Conservation (phyloP, 2,797 vertebrate genomes). For the Bovichtus diacanthus region DNA sequence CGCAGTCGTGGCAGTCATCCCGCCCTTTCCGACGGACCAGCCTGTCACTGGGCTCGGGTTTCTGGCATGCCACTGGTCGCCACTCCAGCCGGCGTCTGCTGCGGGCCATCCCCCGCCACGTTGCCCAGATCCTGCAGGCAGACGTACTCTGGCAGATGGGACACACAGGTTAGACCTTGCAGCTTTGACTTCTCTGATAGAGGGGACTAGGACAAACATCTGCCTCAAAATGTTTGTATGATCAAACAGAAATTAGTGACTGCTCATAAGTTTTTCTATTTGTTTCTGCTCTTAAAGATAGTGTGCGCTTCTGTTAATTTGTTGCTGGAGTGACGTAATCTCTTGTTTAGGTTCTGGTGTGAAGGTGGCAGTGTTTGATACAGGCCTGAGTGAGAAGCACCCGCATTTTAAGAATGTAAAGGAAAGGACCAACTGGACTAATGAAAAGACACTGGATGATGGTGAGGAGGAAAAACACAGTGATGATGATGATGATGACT, state of each 20-base stretch:
- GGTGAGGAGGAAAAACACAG: conserved; percentile 83
- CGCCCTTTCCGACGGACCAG: conserved; percentile 93
- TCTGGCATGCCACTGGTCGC: conserved; percentile 98
- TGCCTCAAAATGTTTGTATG: not conserved
- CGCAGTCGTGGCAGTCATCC: conserved; percentile 95
- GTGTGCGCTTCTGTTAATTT: not conserved
- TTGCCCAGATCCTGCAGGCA: conserved; percentile 97
- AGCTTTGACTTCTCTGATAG: not conserved
- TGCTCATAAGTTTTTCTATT: not conserved
- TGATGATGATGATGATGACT: not conserved
- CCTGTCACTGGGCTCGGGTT: conserved; percentile 93
- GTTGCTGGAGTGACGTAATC: not conserved
- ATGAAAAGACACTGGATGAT: conserved; percentile 98
- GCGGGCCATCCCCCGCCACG: conserved; percentile 96
- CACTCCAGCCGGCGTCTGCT: conserved; percentile 95
- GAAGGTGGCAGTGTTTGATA: conserved; percentile 98
- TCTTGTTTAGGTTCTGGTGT: conserved; percentile 91
- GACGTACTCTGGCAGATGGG: conserved; percentile 99
- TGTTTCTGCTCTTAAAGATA: not conserved
- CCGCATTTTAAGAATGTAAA: conserved; percentile 99
- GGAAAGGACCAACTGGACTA: conserved; percentile 99
- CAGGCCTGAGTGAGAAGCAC: conserved; percentile 97
- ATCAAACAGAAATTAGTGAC: not conserved
- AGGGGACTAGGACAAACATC: not conserved
- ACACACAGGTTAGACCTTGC: conserved; percentile 88